Percentiles rank a stretch among this genome's conserved stretches.
Conservation (phyloP, 2,888 invertebrate species). For the Hedya salicella region DNA sequence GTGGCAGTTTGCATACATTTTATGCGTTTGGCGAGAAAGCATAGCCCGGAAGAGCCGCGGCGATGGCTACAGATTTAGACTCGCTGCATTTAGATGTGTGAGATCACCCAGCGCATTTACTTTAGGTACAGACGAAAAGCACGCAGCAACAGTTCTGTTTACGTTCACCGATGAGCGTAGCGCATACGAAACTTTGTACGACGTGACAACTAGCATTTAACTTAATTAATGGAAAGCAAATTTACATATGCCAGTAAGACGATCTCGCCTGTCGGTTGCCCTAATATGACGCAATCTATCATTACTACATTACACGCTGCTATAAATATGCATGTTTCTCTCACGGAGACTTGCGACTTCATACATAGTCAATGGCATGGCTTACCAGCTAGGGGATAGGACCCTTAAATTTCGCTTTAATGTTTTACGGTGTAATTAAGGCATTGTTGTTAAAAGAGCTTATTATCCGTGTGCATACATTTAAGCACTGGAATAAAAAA, state of each 20-base stretch:
- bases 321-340: conserved; percentile 43
- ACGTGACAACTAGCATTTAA: conserved; percentile 39
- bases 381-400: conserved; percentile 16
- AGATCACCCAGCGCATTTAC: conserved; percentile 73
- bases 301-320: conserved; percentile 39
- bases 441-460: conserved; percentile 1
- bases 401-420: conserved; percentile 11
- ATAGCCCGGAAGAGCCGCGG: conserved; percentile 73
- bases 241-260: conserved; percentile 37
- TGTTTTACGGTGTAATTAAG: conserved; percentile 4
- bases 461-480: conserved; percentile 5
- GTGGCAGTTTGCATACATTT: conserved; percentile 76
- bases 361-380: conserved; percentile 39
- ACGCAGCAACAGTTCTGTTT: conserved; percentile 44
- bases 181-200: conserved; percentile 40
- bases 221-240: conserved; percentile 41
- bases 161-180: conserved; percentile 25
- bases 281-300: conserved; percentile 39
- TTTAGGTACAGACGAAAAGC: conserved; percentile 49
- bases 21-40: conserved; percentile 77
- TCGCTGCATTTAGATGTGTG: conserved; percentile 77
- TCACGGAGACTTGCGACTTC: conserved; percentile 41
- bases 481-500: conserved; percentile 14
- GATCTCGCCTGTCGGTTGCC: conserved; percentile 36
- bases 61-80: conserved; percentile 76